Base-by-base conservation (phyloP, 2,113 vertebrate genomes). In the Syrrhaptes paradoxus region DNA sequence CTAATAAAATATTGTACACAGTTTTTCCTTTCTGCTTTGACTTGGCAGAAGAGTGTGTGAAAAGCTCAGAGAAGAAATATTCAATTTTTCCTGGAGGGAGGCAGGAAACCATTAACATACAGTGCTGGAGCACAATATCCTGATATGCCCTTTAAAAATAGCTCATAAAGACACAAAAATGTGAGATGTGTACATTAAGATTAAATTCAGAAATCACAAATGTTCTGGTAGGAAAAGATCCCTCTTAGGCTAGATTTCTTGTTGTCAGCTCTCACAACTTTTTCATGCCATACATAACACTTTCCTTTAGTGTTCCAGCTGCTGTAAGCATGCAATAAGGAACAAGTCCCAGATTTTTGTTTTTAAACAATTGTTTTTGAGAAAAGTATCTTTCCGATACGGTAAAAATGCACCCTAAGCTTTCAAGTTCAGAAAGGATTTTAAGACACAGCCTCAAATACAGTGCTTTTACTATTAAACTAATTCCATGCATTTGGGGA, bases 11-110 rank as follows among this genome's bases (percentile, higher is more conserved):
- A 90, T 31, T 75, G 72, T 92, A 74, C 87, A 87, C 61, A 90
- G 67, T 90, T 96, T 94, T 96, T 96, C 94, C 95, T 95, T 94
- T 96, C 82, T 94, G 75, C 85, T 95, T 88, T 63, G 68, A 86
- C 93, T 97, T 95, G 95, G 92, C 95, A 95, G 88, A 94, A 94
- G 67, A 68, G n/a, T 68, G 65, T 6, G 0, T 65, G 79, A 93
- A 94, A 96, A 82, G n/a, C 90, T 96, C 95, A 96, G 87, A 88
- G 68, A 86, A 96, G 82, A 94, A 96, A 86, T 88, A 97, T 94
- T 96, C 76, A 52, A 51, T 74, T 93, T 95, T 92, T 96, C 85
- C 92, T 92, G 85, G 88, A 95, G 82, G 80, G 65, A 96, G 72
- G 63, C 76, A 95, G 79, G 82, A 96, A 96, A 65, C 68, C 52